Evolutionary conservation across 2,888 invertebrate genomes (phyloP).

Genomic region (Xestobium rufovillosum): DNA sequence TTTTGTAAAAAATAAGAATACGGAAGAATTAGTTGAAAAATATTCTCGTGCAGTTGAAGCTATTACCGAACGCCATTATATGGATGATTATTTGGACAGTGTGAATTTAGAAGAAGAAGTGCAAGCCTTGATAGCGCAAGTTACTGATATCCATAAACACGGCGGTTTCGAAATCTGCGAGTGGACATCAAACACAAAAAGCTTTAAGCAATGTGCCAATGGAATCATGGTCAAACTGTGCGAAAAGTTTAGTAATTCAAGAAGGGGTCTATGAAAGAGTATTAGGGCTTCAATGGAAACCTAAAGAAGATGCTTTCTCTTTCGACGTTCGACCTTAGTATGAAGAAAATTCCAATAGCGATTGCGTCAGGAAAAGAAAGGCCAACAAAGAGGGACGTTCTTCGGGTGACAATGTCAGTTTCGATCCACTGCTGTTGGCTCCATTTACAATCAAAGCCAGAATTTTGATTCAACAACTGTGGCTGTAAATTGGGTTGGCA

Average conservation of each 20-base stretch:
- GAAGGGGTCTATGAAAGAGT: constrained; percentile 11
- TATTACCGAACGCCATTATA: constrained; percentile 18
- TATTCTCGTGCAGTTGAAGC: constrained; percentile 16
- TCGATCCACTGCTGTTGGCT: constrained; percentile 15
- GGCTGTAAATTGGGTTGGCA: constrained; percentile 13
- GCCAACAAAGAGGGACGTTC: constrained; percentile 17
- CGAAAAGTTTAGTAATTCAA: neutral
- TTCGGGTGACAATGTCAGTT: constrained; percentile 15
- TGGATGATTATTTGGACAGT: constrained; percentile 23
- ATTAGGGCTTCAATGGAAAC: constrained; percentile 16
- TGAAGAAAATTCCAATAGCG: constrained; percentile 15
- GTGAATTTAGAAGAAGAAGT: constrained; percentile 20
- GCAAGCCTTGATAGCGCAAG: no score
- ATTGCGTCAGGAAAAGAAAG: constrained; percentile 10
- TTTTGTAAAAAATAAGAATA: constrained; percentile 20
- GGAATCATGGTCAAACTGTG: no score
- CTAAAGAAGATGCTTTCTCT: constrained; percentile 9
- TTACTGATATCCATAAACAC: no score
- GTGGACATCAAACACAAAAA: constrained; percentile 26
- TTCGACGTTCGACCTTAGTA: constrained; percentile 5
- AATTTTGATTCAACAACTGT: constrained; percentile 18
- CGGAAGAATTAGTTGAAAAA: constrained; percentile 10
- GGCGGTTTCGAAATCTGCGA: constrained; percentile 18
- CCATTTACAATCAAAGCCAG: constrained; percentile 19
- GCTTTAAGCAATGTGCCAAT: constrained; percentile 8